Conservation (phyloP, 2,113 vertebrate species). For the Tenebrosternarchus preto region DNA sequence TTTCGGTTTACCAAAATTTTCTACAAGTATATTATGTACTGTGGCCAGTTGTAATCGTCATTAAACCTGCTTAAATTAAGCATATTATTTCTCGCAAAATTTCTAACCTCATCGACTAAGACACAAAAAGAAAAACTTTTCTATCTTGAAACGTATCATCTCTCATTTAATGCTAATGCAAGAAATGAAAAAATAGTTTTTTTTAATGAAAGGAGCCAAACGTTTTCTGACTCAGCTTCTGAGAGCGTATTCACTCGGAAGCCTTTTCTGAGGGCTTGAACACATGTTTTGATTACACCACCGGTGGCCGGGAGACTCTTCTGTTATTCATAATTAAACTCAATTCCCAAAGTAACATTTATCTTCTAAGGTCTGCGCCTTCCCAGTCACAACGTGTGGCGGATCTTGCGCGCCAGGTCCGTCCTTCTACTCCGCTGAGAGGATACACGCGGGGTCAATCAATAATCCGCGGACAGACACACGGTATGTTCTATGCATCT, state of each 20-base stretch:
- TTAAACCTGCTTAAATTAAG: too few relatives aligned
- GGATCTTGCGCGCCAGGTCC: conserved; percentile 73
- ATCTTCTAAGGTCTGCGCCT: conserved; percentile 74
- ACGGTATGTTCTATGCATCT: conserved; percentile 70
- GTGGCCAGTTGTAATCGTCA: too few relatives aligned
- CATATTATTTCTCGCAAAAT: too few relatives aligned
- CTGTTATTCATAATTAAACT: conserved; percentile 85
- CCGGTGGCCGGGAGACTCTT: conserved; percentile 63
- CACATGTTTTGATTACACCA: conserved; percentile 73
- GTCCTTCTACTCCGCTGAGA: conserved; percentile 72
- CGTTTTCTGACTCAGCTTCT: not conserved
- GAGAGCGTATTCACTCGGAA: conserved; percentile 24
- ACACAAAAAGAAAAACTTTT: too few relatives aligned
- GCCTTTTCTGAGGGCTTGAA: conserved; percentile 55
- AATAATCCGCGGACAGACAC: conserved; percentile 77
- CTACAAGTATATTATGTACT: too few relatives aligned
- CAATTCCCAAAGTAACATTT: conserved; percentile 88
- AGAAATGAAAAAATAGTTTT: too few relatives aligned
- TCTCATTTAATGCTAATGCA: too few relatives aligned
- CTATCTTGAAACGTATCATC: too few relatives aligned
- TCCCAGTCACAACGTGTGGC: conserved; percentile 70
- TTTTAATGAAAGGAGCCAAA: not conserved
- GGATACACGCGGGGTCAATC: conserved; percentile 83
- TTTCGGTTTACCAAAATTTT: too few relatives aligned
- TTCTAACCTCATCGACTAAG: too few relatives aligned